These are phyloP conservation scores for Esox niger DNA, from an alignment of 2,113 vertebrate species.

Conservation along the genomic window DNA sequence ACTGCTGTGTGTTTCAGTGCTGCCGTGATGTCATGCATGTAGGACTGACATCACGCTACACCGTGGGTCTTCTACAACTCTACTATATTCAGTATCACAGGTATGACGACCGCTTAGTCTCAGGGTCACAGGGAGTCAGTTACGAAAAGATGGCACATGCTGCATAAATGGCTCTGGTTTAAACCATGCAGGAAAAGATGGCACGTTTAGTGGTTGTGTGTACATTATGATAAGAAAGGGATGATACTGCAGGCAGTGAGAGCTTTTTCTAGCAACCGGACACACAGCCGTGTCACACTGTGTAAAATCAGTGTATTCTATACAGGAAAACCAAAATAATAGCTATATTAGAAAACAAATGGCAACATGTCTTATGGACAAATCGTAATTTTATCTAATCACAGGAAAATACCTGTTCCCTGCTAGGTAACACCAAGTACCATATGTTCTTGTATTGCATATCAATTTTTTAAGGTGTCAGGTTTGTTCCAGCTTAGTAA, in stretches of 20 bases:
- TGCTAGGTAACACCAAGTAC: neutral
- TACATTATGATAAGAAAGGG: neutral
- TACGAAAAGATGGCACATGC: no score
- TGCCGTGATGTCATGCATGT: conserved; percentile 22
- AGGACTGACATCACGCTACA: conserved; percentile 18
- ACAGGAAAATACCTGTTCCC: neutral
- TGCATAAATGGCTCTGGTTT: no score
- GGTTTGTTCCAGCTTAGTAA: neutral
- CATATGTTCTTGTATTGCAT: neutral
- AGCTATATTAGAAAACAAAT: no score
- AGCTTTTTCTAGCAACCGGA: no score
- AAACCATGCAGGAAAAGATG: no score
- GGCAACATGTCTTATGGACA: neutral
- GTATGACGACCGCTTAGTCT: neutral
- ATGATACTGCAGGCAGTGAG: neutral
- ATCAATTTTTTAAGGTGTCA: neutral
- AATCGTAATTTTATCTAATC: neutral
- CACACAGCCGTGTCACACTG: no score
- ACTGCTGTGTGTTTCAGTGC: no score
- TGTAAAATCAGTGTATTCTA: no score
- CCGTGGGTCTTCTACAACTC: neutral
- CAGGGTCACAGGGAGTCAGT: neutral
- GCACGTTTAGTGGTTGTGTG: neutral
- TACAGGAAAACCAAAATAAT: no score
- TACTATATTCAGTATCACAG: neutral